Base-by-base conservation (phyloP, 2,113 vertebrate genomes). In the Anarhynchus alexandrinus region DNA sequence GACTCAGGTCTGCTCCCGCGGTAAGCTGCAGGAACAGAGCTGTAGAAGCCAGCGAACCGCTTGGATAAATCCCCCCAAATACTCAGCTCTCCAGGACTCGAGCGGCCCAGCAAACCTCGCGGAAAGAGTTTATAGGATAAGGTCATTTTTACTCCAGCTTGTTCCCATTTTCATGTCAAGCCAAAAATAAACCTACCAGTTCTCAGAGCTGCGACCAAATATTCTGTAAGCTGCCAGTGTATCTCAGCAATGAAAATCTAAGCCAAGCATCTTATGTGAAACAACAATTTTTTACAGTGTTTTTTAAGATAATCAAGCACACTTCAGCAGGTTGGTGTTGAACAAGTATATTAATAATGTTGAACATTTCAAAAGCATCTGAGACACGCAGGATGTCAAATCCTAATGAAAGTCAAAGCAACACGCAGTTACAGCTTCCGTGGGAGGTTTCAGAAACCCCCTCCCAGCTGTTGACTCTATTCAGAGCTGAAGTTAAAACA, bases 171-270 rank as follows among this genome's bases (percentile, higher is more conserved):
- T 88, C 18, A 7, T 18, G 14, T 65, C 45, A 73, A 93, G 32
- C 18, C 25, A 13, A 22, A 93, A 92, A 59, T 51, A 86, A 94
- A 67, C 64, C 67, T 51, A 16, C 17, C 62, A 15, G 34, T 51
- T 62, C 87, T 95, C 89, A 49, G 89, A 94, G 87, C 82, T 58
- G 51, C 30, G 76, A 79, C 80, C 80, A 85, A 82, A 82, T 91
- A 66, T 51, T 91, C 78, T 59, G 51, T 81, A 70, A 77, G 7
- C 84, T 85, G 86, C 81, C 82, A 34, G 61, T 6, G 77, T 42
- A 25, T 38, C 54, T 77, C 58, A 70, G 78, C 12, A 66, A 84
- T 32, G 51, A 67, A 90, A 80, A 51, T 12, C 59, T 66, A 80
- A 89, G 62, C 61, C 58, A 49, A 94, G 64, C 55, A 78, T 65